Conservation (phyloP, 2,888 invertebrate genomes). For the Rotaria macrura region DNA sequence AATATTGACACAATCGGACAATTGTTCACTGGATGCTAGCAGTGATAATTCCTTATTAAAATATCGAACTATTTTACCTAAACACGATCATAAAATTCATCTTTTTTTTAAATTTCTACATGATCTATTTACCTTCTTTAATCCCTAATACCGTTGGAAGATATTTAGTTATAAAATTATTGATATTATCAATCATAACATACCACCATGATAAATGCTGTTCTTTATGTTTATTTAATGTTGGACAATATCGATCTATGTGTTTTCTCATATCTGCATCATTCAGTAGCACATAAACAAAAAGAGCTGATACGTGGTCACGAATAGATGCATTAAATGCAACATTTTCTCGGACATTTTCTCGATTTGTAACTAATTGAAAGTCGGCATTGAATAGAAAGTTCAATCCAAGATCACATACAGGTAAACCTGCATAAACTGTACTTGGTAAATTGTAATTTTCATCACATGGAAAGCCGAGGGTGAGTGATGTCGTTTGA, state of each 20-base stretch:
- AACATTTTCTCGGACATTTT: neutral
- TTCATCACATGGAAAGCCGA: neutral
- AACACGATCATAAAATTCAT: neutral
- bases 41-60: neutral
- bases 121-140: no score
- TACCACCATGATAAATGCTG: no score
- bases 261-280: neutral
- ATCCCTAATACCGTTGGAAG: no score
- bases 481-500: neutral
- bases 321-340: constrained; percentile 8
- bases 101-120: no score
- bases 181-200: no score
- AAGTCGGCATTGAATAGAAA: constrained; percentile 24
- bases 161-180: no score
- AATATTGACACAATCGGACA: neutral
- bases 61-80: neutral
- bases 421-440: constrained; percentile 17
- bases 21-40: neutral
- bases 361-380: constrained; percentile 22
- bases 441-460: neutral
- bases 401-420: constrained; percentile 23
- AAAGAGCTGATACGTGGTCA: constrained; percentile 19
- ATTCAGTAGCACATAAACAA: neutral
- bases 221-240: no score
- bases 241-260: neutral